Evolutionary conservation across 2,113 vertebrate genomes (phyloP), one percentile per base, ranked within the genome.

Genomic region (Pagrus major): DNA sequence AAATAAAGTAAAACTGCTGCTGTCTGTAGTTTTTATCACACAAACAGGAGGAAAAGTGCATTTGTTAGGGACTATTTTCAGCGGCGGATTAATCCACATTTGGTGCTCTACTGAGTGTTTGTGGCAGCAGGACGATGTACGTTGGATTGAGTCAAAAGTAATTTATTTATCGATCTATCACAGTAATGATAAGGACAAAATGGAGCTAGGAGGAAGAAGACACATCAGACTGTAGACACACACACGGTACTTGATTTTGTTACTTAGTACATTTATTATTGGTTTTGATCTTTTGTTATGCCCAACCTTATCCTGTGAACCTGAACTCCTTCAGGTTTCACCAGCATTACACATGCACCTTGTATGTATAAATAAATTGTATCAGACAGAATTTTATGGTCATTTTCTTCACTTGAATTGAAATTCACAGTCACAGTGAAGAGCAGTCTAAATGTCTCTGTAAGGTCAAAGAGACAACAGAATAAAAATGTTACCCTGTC

Each of bases 401-500:
- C 7, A 23, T 49, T 67, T 73, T 69, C 7, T 47, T 47, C 9
- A 27, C 47, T 15, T n/a, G 18, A 54, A 31, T 33, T 25, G 9
- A 27, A 78, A 74, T 29, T 35, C 25, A 47, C 14, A 59, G 6
- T 7, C 25, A 33, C 27, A 35, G 27, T 33, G 35, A 64, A 49
- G 9, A 20, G 18, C 44, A 52, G 35, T 52, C 12, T 77, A 4
- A 47, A 25, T 27, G 55, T 60, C 35, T 8, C 3, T 52, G 12
- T 18, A 15, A 66, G 64, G 64, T 69, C 66, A 59, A 37, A 65
- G 25, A 35, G 21, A 44, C 33, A 56, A 37, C 5, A 56, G 16
- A 67, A 55, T 29, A n/a, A 16, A 55, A 33, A 70, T 79, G 27
- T 69, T 64, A 44, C 23, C n/a, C n/a, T 46, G 8, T 37, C 42